Conservation (phyloP, 1,140 invertebrate genomes). For the Cyclargus thomasi region DNA sequence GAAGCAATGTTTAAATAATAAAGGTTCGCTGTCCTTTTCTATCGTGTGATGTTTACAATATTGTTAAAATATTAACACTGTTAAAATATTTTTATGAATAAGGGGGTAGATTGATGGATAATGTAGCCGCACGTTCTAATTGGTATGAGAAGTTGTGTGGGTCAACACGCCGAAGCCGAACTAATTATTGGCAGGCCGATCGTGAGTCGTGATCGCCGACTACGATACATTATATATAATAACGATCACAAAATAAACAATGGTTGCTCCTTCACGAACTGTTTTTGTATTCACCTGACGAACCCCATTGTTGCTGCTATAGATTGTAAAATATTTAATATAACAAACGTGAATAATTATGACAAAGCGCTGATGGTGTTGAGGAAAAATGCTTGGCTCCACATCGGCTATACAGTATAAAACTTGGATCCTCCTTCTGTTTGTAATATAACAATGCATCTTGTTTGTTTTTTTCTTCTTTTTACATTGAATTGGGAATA, state of each 20-base stretch:
- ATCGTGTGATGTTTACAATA: too few relatives aligned
- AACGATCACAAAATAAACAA: slow-evolving; percentile 2
- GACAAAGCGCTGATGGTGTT: neutral
- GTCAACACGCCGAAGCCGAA: slow-evolving; percentile 1
- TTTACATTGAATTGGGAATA: too few relatives aligned
- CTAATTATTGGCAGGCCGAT: neutral
- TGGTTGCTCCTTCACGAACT: slow-evolving; percentile 4
- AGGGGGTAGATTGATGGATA: too few relatives aligned
- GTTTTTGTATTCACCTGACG: slow-evolving; percentile 6
- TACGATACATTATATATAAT: neutral
- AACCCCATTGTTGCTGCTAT: slow-evolving; percentile 2
- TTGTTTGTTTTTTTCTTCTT: too few relatives aligned
- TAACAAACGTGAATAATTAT: slow-evolving; percentile 1
- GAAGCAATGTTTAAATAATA: too few relatives aligned
- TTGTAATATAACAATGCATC: too few relatives aligned
- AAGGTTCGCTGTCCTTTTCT: too few relatives aligned
- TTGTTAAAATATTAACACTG: too few relatives aligned
- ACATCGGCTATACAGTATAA: too few relatives aligned
- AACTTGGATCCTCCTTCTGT: too few relatives aligned
- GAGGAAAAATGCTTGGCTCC: neutral
- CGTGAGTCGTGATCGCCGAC: slow-evolving; percentile 4
- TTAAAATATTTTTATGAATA: too few relatives aligned
- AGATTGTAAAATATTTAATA: slow-evolving; percentile 8
- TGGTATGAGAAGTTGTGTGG: neutral
- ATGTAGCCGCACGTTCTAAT: neutral